Evolutionary conservation across 2,797 vertebrate species (phyloP), one percentile per base, ranked within the genome.

Genomic region (Poliocrania exsul): DNA sequence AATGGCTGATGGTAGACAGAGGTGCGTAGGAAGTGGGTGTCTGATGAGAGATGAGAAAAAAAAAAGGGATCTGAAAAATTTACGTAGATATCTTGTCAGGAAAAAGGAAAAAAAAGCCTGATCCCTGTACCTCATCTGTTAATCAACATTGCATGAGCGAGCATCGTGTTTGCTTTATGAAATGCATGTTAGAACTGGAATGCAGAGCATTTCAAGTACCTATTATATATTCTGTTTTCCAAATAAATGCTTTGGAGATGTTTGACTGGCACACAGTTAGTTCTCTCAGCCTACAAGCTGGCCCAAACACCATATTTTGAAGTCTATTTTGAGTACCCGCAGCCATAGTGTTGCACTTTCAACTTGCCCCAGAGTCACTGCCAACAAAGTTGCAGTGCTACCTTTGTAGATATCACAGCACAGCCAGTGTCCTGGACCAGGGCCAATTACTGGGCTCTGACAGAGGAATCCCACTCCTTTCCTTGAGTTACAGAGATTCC

Each of bases 131-230:
- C 15, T 88, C 47, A 5, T n/a, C 53, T 70, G 38, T 65, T 90
- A 88, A 65, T 62, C 9, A 11, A 6, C 62, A n/a, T 6, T 44
- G 62, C 38, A 42, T 46, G 19, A 3, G 2, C 46, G 19, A 3
- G 2, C 46, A 29, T 14, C 26, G 8, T 56, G 62, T 50, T 79
- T 88, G 64, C 54, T 75, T 75, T 69, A 70, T 75, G 40, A 79
- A 83, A 81, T 72, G 37, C 77, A 3, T 64, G 80, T 81, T 81
- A 60, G 40, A 84, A 95, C 88, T 84, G 26, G 81, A 84, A 54
- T 5, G 28, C 17, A 89, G 47, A 83, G 54, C 14, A 47, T 72
- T 96, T 84, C 9, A 49, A 28, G 24, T 79, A 19, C 33, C 33
- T 37, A 23, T 83, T 88, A 62, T 13, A 28, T 47, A 7, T 37